Percentiles rank a stretch among this genome's conserved stretches.
Evolutionary conservation across 1,140 invertebrate genomes (phyloP).

Genomic region (Ectropis grisescens): DNA sequence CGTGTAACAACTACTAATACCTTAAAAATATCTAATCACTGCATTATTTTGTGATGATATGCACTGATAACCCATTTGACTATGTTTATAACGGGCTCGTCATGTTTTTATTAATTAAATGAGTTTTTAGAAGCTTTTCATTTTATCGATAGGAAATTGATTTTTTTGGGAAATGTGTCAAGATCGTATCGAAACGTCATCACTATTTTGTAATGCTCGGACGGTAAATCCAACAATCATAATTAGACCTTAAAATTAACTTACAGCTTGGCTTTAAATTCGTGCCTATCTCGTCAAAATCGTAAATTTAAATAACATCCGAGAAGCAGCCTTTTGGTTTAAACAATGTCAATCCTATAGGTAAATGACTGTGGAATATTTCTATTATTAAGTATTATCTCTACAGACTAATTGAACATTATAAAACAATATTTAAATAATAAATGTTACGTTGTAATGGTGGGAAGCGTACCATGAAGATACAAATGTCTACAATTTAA

Average conservation of each 20-base stretch:
- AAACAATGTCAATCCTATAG: constrained; percentile 51
- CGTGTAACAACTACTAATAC: constrained; percentile 68
- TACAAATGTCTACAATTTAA: constrained; percentile 50
- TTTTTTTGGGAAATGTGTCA: constrained; percentile 45
- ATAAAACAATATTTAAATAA: constrained; percentile 64
- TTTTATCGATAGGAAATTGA: constrained; percentile 41
- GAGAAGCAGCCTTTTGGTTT: constrained; percentile 65
- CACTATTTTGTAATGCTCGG: constrained; percentile 62
- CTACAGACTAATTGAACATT: constrained; percentile 43
- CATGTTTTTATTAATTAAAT: constrained; percentile 25
- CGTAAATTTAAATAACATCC: constrained; percentile 52
- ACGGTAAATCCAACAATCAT: constrained; percentile 65
- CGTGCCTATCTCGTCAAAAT: constrained; percentile 59
- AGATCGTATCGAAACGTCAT: constrained; percentile 55
- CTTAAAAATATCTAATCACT: constrained; percentile 67
- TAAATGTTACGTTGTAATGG: constrained; percentile 52
- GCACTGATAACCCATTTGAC: constrained; percentile 63
- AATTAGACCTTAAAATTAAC: constrained; percentile 63
- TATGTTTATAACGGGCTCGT: constrained; percentile 41
- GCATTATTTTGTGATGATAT: constrained; percentile 68
- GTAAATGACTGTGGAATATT: constrained; percentile 68
- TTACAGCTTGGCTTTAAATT: constrained; percentile 67
- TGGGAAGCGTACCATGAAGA: constrained; percentile 51
- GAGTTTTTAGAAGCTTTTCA: constrained; percentile 42
- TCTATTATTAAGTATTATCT: constrained; percentile 39